phyloP scores from a whole-genome alignment of 2,888 invertebrate genomes.

The Galerucella nymphaeae region DNA sequence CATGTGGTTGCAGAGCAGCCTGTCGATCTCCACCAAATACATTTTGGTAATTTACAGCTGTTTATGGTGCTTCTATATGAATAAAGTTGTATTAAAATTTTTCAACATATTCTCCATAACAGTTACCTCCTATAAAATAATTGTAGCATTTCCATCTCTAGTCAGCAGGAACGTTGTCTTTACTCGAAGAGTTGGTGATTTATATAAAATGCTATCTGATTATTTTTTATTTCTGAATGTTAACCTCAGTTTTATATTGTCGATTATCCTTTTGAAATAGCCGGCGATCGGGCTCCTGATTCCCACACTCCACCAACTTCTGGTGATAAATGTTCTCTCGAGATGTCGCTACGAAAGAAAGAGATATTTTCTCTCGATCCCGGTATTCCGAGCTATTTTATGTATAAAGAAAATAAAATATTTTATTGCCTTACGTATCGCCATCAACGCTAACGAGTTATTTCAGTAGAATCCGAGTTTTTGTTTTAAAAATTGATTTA shows the following conservation, averaged over 20 bases:
- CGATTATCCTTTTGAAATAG: slow-evolving; percentile 64
- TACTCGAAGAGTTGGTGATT: slow-evolving; percentile 58
- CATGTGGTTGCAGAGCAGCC: too few species aligned
- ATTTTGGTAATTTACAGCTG: too few species aligned
- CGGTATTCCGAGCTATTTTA: slow-evolving; percentile 9
- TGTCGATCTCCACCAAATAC: too few species aligned
- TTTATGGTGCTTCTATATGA: too few species aligned
- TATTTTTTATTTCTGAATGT: slow-evolving; percentile 66
- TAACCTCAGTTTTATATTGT: slow-evolving; percentile 66
- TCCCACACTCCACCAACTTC: slow-evolving; percentile 62
- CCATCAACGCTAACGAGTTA: neutral
- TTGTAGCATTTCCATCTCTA: slow-evolving; percentile 20
- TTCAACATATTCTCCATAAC: neutral
- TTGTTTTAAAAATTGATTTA: neutral
- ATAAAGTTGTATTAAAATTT: too few species aligned
- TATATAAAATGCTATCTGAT: slow-evolving; percentile 65
- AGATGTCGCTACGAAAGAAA: slow-evolving; percentile 8
- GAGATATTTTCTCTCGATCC: slow-evolving; percentile 16
- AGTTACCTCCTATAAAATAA: neutral
- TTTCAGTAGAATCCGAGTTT: neutral
- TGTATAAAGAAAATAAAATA: slow-evolving; percentile 5
- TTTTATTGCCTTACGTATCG: neutral
- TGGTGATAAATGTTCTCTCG: slow-evolving; percentile 57
- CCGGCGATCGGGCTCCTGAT: slow-evolving; percentile 61
- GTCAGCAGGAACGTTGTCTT: slow-evolving; percentile 25